Percentiles rank a stretch among this genome's conserved stretches.
phyloP scores from a whole-genome alignment of 1,140 invertebrate species.

The Hyposmocoma kahamanoa region DNA sequence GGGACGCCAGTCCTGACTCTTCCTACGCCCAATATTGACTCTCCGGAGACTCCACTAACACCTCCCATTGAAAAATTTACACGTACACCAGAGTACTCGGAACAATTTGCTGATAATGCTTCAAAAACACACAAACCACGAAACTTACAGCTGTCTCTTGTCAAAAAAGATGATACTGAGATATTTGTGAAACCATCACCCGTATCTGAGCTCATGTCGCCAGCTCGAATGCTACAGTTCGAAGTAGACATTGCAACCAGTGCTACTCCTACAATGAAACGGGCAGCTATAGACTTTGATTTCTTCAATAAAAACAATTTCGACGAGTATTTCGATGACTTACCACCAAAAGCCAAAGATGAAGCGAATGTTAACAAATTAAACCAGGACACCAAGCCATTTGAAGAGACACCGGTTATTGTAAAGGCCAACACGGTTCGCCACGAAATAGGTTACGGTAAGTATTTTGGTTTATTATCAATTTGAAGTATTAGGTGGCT shows the following conservation, averaged over 20 bases:
- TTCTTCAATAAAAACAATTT: conserved; percentile 57
- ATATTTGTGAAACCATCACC: conserved; percentile 56
- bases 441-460: conserved; percentile 63
- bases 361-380: conserved; percentile 26
- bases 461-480: conserved; percentile 24
- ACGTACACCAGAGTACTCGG: conserved; percentile 15
- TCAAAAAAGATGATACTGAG: conserved; percentile 42
- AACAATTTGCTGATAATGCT: neutral
- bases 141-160: conserved; percentile 43
- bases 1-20: conserved; percentile 12
- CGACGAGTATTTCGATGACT: conserved; percentile 47
- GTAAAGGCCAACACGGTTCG: conserved; percentile 52
- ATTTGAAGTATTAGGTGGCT: neutral
- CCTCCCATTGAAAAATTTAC: conserved; percentile 13
- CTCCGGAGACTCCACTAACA: neutral
- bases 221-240: conserved; percentile 62
- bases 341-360: conserved; percentile 23
- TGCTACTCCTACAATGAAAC: conserved; percentile 60
- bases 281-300: conserved; percentile 54
- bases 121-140: conserved; percentile 18
- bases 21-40: conserved; percentile 21
- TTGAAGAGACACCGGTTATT: conserved; percentile 55
- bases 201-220: conserved; percentile 51
- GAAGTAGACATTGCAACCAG: conserved; percentile 41
- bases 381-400: conserved; percentile 17